Percentiles rank a stretch among this genome's conserved stretches.
phyloP scores from a whole-genome alignment of 2,797 vertebrate genomes.

The Tragelaphus eurycerus region DNA sequence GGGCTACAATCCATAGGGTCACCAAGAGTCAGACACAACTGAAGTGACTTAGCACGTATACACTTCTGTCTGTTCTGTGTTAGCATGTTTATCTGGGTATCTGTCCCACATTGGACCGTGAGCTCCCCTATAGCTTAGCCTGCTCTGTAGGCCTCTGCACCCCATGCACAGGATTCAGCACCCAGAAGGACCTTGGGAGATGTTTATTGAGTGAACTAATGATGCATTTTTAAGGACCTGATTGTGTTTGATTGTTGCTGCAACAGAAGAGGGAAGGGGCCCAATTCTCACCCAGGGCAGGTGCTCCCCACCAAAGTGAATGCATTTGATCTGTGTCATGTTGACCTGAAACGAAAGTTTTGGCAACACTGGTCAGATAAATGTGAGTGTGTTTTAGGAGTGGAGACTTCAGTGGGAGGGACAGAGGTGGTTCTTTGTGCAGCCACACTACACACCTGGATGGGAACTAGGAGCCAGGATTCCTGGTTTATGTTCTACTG shows the following conservation, averaged over 20 bases:
- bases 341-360: not conserved
- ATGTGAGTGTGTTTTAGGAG: not conserved
- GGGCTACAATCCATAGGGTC: not conserved
- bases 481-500: not conserved
- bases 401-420: not conserved
- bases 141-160: not conserved
- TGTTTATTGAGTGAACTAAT: not conserved
- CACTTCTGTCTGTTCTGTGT: not conserved
- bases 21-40: not conserved
- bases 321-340: not conserved
- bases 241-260: not conserved
- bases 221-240: not conserved
- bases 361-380: not conserved
- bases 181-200: not conserved
- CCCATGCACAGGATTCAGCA: not conserved
- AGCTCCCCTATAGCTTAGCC: not conserved
- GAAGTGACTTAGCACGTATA: not conserved
- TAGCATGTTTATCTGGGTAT: not conserved
- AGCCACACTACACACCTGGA: not conserved
- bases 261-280: not conserved
- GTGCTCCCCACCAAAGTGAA: not conserved
- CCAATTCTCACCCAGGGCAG: not conserved
- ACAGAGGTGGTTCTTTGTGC: not conserved
- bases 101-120: not conserved
- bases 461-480: too few species aligned